phyloP scores from a whole-genome alignment of 2,113 vertebrate species.

The Engystomops pustulosus region DNA sequence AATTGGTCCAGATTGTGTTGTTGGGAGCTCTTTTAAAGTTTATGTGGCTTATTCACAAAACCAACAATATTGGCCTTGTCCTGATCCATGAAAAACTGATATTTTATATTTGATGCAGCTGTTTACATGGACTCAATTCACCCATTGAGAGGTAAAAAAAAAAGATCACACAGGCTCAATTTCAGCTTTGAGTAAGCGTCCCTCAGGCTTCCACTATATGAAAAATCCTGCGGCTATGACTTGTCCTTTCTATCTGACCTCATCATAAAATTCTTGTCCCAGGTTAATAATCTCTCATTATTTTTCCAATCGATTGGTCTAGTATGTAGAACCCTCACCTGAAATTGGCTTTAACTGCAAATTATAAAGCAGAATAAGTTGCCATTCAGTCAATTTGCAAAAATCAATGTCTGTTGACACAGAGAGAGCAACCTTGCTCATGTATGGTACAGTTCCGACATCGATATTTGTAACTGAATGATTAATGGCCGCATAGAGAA shows the following conservation, averaged over 20 bases:
- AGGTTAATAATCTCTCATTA: background rate
- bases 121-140: no score
- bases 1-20: no score
- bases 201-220: background rate
- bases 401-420: slow-evolving; percentile 30
- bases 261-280: slow-evolving; percentile 19
- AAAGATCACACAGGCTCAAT: no score
- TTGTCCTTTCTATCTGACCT: background rate
- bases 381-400: background rate
- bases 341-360: slow-evolving; percentile 13
- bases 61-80: no score
- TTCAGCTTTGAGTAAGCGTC: background rate
- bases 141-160: no score
- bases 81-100: no score
- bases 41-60: no score
- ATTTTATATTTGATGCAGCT: no score
- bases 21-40: no score
- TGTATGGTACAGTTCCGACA: background rate
- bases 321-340: background rate
- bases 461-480: slow-evolving; percentile 18
- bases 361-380: slow-evolving; percentile 34
- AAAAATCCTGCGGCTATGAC: background rate
- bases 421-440: background rate
- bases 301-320: background rate
- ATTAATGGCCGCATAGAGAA: background rate